Base-by-base conservation (phyloP, 2,113 vertebrate species). In the Tetrax tetrax region DNA sequence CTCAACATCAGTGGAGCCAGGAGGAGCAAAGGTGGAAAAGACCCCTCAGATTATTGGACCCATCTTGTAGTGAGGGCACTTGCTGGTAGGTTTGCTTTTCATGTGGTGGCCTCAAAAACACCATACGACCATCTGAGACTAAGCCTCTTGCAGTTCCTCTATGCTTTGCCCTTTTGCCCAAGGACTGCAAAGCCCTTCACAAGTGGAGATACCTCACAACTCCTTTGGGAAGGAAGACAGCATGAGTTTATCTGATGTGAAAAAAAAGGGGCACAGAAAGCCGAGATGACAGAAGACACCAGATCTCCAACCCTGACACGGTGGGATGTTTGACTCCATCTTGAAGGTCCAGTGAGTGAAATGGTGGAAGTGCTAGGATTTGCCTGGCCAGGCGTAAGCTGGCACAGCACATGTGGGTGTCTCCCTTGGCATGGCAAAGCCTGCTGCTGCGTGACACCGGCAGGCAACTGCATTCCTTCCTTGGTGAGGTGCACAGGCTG, bases 401-500 rank as follows among this genome's bases (percentile, higher is more conserved):
- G 45, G 21, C 0, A 1, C 27, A 54, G 84, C 14, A 6, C 14
- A 5, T 12, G n/a, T 63, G 59, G 13, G 6, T 89, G 50, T 84
- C 41, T 85, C 43, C 63, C 27, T 89, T 47, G 65, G 14, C 48
- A 28, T 18, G 57, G 61, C 71, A 37, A 29, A 70, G 24, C n/a
- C 64, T 77, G 53, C 87, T 79, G 75, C 61, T 72, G 31, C 23
- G 37, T 75, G 66, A n/a, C 47, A 48, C 35, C 2, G 14, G 28
- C 59, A 59, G 64, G 50, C 54, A 78, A 33, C 61, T 75, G 70
- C 71, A 7, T n/a, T 50, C n/a, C 57, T 72, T 68, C 80, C 53
- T 48, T 0, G 1, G 45, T 41, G 41, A 43, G n/a, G 8, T 83
- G 68, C 6, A 2, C 0, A 0, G 41, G n/a, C n/a, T 60, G 53